Percentiles rank a stretch among this genome's conserved stretches.
Conservation (phyloP, 92 coral and sea anemone species). For the Paragorgia papillata region DNA sequence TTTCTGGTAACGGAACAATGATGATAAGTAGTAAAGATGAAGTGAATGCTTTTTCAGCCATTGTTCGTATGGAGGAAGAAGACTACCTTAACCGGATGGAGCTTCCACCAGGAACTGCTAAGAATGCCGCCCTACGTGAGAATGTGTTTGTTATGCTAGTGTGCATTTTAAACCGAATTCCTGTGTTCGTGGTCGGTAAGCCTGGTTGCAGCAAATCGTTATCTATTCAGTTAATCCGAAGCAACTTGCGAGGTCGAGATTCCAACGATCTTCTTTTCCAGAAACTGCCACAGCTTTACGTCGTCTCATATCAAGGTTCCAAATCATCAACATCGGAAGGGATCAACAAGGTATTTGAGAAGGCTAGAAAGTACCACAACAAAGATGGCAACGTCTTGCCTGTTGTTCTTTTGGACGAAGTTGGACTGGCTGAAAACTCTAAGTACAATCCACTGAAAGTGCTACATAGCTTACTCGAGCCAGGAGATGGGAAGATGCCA, state of each 20-base stretch:
- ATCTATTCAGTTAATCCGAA: conserved; percentile 91
- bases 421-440: conserved; percentile 97
- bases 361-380: conserved; percentile 83
- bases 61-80: conserved; percentile 62
- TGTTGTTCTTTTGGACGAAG: conserved; percentile 94
- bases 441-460: conserved; percentile 96
- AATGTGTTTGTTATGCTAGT: conserved; percentile 94
- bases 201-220: conserved; percentile 99
- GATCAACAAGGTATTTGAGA: conserved; percentile 89
- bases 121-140: conserved; percentile 95
- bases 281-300: conserved; percentile 84
- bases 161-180: conserved; percentile 89
- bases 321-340: conserved; percentile 98
- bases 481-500: conserved; percentile 78
- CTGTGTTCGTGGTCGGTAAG: conserved; percentile 95
- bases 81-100: conserved; percentile 82
- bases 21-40: background rate
- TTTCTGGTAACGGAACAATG: background rate
- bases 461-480: conserved; percentile 89
- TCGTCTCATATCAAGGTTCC: conserved; percentile 97
- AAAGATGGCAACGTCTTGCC: conserved; percentile 81
- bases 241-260: conserved; percentile 90
- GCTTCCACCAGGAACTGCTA: conserved; percentile 94
- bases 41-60: conserved; percentile 34
- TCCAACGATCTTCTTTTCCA: conserved; percentile 76